phyloP scores from a whole-genome alignment of 1,140 invertebrate species.

The Rhagoletis zephyria region DNA sequence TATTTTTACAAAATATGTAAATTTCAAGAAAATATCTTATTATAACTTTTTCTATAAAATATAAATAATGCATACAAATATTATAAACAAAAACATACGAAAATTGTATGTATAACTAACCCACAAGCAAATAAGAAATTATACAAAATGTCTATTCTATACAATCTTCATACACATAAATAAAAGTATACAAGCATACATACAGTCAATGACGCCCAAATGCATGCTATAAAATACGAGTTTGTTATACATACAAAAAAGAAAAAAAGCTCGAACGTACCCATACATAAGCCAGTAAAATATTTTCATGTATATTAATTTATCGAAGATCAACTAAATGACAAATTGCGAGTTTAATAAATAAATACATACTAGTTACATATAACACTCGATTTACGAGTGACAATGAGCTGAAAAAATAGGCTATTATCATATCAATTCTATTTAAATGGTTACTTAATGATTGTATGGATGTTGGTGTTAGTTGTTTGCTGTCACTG shows the following conservation, averaged over 20 bases:
- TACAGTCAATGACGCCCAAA: not conserved
- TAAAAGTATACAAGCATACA: not conserved
- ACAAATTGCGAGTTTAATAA: constrained; percentile 27
- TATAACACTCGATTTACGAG: constrained; percentile 29
- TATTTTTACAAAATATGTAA: constrained; percentile 21
- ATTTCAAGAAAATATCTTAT: not conserved
- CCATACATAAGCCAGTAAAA: not conserved
- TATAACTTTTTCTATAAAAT: constrained; percentile 16
- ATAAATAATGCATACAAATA: not conserved
- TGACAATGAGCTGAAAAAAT: constrained; percentile 42
- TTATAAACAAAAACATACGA: not conserved
- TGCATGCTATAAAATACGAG: not conserved
- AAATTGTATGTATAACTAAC: not conserved
- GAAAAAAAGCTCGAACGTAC: not conserved
- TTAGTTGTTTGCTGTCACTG: constrained; percentile 3
- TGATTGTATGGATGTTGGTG: not conserved
- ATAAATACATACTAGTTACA: not conserved
- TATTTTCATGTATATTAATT: constrained; percentile 36
- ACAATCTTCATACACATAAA: not conserved
- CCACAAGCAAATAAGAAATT: not conserved
- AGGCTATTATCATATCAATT: constrained; percentile 9
- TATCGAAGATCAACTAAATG: constrained; percentile 27
- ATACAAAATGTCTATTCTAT: not conserved
- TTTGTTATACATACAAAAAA: not conserved
- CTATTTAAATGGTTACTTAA: not conserved